These are phyloP conservation scores for Trichosurus vulpecula DNA, from an alignment of 2,797 vertebrate species.

Conservation along the genomic window DNA sequence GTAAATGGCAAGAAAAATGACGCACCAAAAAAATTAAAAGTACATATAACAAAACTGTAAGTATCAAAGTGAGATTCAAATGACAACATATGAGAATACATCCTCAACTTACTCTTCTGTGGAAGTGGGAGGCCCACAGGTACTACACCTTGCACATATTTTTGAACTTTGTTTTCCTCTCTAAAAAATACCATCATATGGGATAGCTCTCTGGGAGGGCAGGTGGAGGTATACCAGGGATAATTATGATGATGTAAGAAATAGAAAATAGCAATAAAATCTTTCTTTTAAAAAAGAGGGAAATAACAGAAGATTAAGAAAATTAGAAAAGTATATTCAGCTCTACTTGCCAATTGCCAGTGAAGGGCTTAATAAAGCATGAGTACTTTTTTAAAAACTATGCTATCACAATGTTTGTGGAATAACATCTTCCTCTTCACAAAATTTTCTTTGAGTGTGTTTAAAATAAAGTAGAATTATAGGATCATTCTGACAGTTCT, in stretches of 20 bases:
- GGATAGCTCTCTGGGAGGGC: neutral
- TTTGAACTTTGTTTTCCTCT: neutral
- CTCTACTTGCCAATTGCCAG: neutral
- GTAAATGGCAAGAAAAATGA: neutral
- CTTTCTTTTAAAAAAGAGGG: neutral
- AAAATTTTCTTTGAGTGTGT: slow-evolving; percentile 2
- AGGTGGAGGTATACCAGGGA: neutral
- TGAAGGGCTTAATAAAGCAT: neutral
- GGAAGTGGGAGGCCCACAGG: neutral
- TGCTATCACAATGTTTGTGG: neutral
- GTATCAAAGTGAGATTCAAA: neutral
- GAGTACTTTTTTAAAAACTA: neutral
- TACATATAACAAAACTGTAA: neutral
- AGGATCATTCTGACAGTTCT: neutral
- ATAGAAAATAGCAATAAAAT: neutral
- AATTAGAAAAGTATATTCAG: neutral
- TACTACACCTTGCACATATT: neutral
- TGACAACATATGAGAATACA: neutral
- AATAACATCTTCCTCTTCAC: neutral
- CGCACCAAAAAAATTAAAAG: neutral
- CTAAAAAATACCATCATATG: neutral
- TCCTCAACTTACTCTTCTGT: neutral
- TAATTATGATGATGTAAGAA: neutral
- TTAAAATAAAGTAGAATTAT: neutral
- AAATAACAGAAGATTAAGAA: neutral